Conservation (phyloP, 2,888 invertebrate genomes). For the Lasioglossum lativentre region DNA sequence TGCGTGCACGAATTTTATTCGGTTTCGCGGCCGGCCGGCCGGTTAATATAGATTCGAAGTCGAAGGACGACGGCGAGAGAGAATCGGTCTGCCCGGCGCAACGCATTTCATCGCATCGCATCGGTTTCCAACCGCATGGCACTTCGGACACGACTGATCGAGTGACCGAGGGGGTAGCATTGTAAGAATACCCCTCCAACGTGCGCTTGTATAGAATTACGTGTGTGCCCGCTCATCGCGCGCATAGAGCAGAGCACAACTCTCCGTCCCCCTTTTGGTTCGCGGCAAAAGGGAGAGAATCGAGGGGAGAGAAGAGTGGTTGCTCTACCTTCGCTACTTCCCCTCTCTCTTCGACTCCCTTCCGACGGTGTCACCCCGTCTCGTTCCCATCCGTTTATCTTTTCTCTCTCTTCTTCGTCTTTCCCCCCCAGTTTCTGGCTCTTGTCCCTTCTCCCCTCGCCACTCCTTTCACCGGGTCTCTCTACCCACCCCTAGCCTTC, state of each 20-base stretch:
- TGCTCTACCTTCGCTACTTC: constrained; percentile 45
- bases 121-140: constrained; percentile 77
- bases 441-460: constrained; percentile 31
- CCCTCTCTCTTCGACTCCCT: constrained; percentile 42
- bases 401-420: constrained; percentile 9
- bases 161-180: constrained; percentile 84
- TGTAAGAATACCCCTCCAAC: constrained; percentile 81
- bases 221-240: constrained; percentile 72
- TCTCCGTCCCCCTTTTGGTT: constrained; percentile 68
- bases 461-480: constrained; percentile 62
- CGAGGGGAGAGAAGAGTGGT: constrained; percentile 74
- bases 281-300: constrained; percentile 68
- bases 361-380: constrained; percentile 16
- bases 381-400: background rate
- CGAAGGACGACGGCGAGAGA: constrained; percentile 18
- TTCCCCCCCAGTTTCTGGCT: constrained; percentile 17
- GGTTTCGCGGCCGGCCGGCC: background rate
- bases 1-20: background rate
- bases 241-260: constrained; percentile 56
- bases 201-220: constrained; percentile 81
- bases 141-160: constrained; percentile 84
- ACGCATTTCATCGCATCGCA: constrained; percentile 51
- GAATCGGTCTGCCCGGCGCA: constrained; percentile 24
- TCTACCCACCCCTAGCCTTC: constrained; percentile 56
- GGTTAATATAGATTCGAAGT: background rate